These are phyloP conservation scores for Pipistrellus pygmaeus DNA, from an alignment of 2,797 vertebrate species.

Conservation along the genomic window DNA sequence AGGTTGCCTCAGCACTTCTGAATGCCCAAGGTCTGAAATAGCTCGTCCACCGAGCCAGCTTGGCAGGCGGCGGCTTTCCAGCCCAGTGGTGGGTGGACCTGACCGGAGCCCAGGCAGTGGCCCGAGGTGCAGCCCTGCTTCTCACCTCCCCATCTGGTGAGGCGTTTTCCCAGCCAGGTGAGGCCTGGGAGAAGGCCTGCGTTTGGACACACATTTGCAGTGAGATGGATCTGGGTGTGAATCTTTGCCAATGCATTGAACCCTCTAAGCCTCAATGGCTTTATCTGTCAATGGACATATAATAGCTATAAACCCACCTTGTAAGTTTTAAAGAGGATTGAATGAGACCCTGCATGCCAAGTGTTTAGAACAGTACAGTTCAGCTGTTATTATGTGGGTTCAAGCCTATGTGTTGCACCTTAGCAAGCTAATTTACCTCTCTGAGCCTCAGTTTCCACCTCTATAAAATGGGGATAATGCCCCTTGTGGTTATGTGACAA, in stretches of 20 bases:
- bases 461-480: not conserved
- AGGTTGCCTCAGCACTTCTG: constrained; percentile 46
- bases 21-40: not conserved
- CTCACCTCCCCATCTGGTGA: not conserved
- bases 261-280: not conserved
- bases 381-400: not conserved
- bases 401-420: not conserved
- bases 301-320: not conserved
- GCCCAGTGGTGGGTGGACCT: rapidly evolving
- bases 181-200: not conserved
- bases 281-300: not conserved
- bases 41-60: not conserved
- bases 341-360: not conserved
- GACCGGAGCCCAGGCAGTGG: rapidly evolving
- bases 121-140: not conserved
- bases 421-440: not conserved
- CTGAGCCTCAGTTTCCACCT: constrained; percentile 4
- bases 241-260: not conserved
- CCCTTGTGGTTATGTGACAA: not conserved
- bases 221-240: not conserved
- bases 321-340: not conserved
- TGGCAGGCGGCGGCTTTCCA: not conserved
- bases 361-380: not conserved
- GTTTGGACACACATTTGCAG: not conserved
- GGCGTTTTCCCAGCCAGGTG: not conserved